Evolutionary conservation across 1,140 invertebrate genomes (phyloP).

Genomic region (Trypoxylus dichotomus): DNA sequence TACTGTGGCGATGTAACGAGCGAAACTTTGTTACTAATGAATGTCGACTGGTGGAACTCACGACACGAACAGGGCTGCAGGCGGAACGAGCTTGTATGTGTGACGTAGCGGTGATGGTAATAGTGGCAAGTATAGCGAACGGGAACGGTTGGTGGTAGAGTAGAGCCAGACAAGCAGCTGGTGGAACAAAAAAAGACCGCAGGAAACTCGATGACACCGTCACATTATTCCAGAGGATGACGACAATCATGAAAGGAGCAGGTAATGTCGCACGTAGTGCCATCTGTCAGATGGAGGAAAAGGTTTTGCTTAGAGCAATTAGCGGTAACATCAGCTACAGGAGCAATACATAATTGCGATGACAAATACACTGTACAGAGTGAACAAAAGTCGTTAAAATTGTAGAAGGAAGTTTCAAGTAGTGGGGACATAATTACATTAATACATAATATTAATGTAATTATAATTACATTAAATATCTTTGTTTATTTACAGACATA

Average conservation of each 20-base stretch:
- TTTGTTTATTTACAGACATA: too few relatives aligned
- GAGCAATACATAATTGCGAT: neutral
- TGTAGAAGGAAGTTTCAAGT: too few relatives aligned
- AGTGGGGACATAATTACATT: too few relatives aligned
- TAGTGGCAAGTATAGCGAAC: neutral
- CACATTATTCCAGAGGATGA: neutral
- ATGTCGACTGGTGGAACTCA: neutral
- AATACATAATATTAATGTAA: too few relatives aligned
- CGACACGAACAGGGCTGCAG: neutral
- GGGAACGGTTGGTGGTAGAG: neutral
- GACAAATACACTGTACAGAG: neutral
- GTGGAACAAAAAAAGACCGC: neutral
- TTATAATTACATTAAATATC: too few relatives aligned
- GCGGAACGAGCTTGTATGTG: neutral
- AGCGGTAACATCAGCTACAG: conserved; percentile 1
- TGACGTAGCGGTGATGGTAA: neutral
- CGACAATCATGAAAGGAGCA: conserved; percentile 2
- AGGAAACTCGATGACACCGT: neutral
- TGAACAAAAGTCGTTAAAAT: too few relatives aligned
- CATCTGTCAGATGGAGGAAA: neutral
- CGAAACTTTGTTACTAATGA: conserved; percentile 22
- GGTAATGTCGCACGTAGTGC: conserved; percentile 1
- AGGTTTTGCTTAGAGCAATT: neutral
- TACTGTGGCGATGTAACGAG: conserved; percentile 11
- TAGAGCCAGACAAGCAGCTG: neutral